Base-by-base conservation (phyloP, 2,113 vertebrate species). In the Psittacula cyanocephala region DNA sequence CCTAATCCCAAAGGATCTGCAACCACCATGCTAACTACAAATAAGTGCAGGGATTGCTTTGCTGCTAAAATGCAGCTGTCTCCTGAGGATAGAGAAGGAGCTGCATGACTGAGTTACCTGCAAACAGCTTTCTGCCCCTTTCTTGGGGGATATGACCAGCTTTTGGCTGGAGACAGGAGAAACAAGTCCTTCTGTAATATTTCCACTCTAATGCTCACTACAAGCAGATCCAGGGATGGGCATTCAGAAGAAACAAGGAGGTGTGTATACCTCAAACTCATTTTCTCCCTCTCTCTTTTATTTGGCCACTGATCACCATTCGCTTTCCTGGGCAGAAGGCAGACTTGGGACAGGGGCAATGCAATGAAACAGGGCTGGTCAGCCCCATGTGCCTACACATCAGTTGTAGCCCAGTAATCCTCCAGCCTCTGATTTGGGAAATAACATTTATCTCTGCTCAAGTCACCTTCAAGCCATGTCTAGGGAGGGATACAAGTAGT, bases 1-100 rank as follows among this genome's bases (percentile, higher is more conserved):
- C 87, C 63, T 62, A 17, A 2, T 85, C 91, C 94, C 94, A 80
- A 49, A 46, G 95, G 95, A 77, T 63, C 93, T 69, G 68, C 87
- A 92, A 29, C 81, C 41, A 67, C 81, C 3, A 14, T 82, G 78
- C 89, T 93, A 89, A 94, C 84, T 43, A 24, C 46, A 70, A 87
- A 8, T 62, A 87, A 91, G 47, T 57, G 74, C 77, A 65, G 63
- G 83, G 44, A 31, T 91, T 87, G 62, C 83, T 93, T 55, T 93
- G 80, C 77, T 88, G 64, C 39, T 83, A 13, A 75, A 76, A 55
- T 29, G 55, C 71, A 81, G 41, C n/a, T 29, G 14, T 74, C 64
- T 78, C 55, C 50, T 1, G 23, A 16, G 80, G 2, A 33, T 0
- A 19, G 47, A 41, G 64, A n/a, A 83, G 81, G 35, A 62, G 27